These are phyloP conservation scores for Drosophila setosimentum DNA, from an alignment of 2,888 invertebrate genomes.

Conservation along the genomic window DNA sequence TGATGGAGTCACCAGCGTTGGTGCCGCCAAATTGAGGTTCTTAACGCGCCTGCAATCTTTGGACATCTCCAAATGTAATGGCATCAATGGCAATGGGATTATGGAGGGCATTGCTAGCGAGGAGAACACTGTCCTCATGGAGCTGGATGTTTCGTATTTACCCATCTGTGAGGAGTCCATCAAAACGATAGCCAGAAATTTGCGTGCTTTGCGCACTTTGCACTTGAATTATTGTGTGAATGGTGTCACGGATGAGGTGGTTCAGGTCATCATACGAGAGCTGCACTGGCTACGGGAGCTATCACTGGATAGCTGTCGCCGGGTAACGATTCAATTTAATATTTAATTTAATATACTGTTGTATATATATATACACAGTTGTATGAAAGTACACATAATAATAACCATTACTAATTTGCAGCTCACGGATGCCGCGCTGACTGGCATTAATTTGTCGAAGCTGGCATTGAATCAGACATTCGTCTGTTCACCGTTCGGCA, in stretches of 20 bases:
- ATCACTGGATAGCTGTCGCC: slow-evolving; percentile 88
- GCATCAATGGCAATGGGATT: slow-evolving; percentile 88
- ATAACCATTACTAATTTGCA: slow-evolving; percentile 24
- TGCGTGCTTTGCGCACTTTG: slow-evolving; percentile 87
- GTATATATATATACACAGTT: background rate
- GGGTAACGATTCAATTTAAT: slow-evolving; percentile 46
- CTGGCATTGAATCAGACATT: slow-evolving; percentile 51
- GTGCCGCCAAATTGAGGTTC: slow-evolving; percentile 86
- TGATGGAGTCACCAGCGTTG: slow-evolving; percentile 88
- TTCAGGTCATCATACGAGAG: slow-evolving; percentile 89
- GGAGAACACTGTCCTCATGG: slow-evolving; percentile 86
- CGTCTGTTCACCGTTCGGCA: slow-evolving; percentile 83
- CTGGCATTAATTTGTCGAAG: slow-evolving; percentile 86
- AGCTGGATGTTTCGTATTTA: slow-evolving; percentile 87
- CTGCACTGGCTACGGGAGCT: slow-evolving; percentile 87
- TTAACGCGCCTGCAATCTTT: slow-evolving; percentile 87
- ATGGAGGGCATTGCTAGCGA: slow-evolving; percentile 87
- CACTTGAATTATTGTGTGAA: slow-evolving; percentile 90
- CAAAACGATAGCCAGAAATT: slow-evolving; percentile 87
- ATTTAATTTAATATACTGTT: background rate
- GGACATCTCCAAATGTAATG: slow-evolving; percentile 89
- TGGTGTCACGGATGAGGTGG: slow-evolving; percentile 89
- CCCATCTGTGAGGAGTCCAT: slow-evolving; percentile 88
- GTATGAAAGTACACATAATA: background rate
- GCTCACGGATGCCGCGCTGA: slow-evolving; percentile 89